Evolutionary conservation across 2,888 invertebrate species (phyloP), one percentile per base, ranked within the genome.

Genomic region (Saturnia pavonia): DNA sequence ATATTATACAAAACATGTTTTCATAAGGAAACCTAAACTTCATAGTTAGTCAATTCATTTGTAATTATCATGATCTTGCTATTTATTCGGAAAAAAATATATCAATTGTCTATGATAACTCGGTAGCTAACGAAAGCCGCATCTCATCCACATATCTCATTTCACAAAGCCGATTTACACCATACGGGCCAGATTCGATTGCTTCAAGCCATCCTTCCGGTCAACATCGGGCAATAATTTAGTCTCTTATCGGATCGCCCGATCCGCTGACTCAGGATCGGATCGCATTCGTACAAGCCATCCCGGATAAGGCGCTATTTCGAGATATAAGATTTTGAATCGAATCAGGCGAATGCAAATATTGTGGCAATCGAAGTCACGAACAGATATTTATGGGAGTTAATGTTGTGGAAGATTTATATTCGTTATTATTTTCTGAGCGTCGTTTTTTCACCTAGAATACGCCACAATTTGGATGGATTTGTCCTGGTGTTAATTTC

Each of bases 161-260:
- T 77, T 75, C 75, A 70, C 70, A 80, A 79, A 67, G 71, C 74
- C 73, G 77, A 80, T 80, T 80, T 80, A 77, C 79, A 81, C 75
- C 79, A 79, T 81, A 79, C 80, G 79, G 78, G 80, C 72, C 73
- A 72, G 80, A 85, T 80, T 65, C 81, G 81, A 80, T 84, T 75
- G 76, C 74, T 74, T 42, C 19, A 22, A 72, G 66, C 73, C 72
- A 71, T 70, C 74, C 74, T 77, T 83, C 82, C 85, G 85, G 87
- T 87, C 87, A 88, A 87, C 87, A 87, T 82, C 74, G 75, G 80
- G 83, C 86, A 82, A 91, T 91, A 91, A 90, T 89, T 91, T 89
- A 88, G 83, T 88, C 87, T 85, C 86, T 88, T 91, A 91, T 91
- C 91, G 77, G 70, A 71, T 72, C 76, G 80, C 73, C 91, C 90